These are phyloP conservation scores for Colaptes auratus DNA, from an alignment of 2,113 vertebrate genomes.

Conservation along the genomic window DNA sequence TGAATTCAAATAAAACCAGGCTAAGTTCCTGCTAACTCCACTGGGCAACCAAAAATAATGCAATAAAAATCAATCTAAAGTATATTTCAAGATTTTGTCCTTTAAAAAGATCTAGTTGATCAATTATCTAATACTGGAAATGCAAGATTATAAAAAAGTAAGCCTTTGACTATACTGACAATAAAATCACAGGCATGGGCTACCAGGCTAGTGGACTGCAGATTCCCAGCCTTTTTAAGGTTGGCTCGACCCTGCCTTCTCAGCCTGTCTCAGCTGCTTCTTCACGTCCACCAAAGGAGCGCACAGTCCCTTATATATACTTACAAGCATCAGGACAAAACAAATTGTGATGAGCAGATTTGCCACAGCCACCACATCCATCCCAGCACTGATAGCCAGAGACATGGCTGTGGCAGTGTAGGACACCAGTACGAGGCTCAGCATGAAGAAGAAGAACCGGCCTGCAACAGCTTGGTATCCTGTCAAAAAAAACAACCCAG, in stretches of 20 bases:
- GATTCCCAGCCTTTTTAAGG: background rate
- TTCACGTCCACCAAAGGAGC: background rate
- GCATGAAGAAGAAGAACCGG: slow-evolving; percentile 67
- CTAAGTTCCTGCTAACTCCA: background rate
- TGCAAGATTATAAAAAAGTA: background rate
- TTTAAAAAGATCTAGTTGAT: background rate
- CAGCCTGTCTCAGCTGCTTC: background rate
- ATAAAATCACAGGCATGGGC: background rate
- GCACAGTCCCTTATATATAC: background rate
- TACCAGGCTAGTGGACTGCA: background rate
- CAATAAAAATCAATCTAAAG: background rate
- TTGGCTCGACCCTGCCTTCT: background rate
- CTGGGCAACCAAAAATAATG: background rate
- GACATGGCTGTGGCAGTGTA: slow-evolving; percentile 70
- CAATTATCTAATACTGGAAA: background rate
- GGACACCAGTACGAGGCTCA: slow-evolving; percentile 58
- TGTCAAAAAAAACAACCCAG: background rate
- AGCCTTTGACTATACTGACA: background rate
- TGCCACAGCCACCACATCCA: slow-evolving; percentile 67
- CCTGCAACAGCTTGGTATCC: slow-evolving; percentile 56
- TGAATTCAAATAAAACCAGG: background rate
- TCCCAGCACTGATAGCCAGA: slow-evolving; percentile 72
- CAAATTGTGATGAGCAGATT: slow-evolving; percentile 69
- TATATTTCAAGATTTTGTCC: background rate
- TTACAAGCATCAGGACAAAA: slow-evolving; percentile 75